Conservation (phyloP, 37 sponge, comb jelly and placozoan species). For the Mnemiopsis leidyi region DNA sequence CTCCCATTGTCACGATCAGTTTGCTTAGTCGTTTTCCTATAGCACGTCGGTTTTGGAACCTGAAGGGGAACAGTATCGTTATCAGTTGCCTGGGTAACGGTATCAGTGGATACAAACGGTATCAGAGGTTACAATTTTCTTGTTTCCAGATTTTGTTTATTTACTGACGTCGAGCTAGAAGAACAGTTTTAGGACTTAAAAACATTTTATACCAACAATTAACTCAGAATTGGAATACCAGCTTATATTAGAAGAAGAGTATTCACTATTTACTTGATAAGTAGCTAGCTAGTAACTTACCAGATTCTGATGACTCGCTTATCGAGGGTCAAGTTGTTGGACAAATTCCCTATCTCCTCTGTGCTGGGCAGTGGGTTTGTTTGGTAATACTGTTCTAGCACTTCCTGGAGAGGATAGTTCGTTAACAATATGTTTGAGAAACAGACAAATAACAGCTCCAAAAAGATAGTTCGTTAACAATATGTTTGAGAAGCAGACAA, state of each 20-base stretch:
- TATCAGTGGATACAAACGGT: too few species aligned
- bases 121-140: too few species aligned
- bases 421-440: not conserved
- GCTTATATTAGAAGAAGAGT: too few species aligned
- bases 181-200: too few species aligned
- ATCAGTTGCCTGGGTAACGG: too few species aligned
- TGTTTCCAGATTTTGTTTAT: too few species aligned
- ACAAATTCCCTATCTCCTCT: constrained; percentile 38
- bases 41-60: constrained; percentile 30
- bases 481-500: not conserved
- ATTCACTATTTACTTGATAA: too few species aligned
- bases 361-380: constrained; percentile 50
- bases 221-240: too few species aligned
- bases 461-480: not conserved
- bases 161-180: too few species aligned
- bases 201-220: too few species aligned
- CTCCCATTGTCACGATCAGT: constrained; percentile 20
- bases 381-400: constrained; percentile 44
- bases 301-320: constrained; percentile 39
- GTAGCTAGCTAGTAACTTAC: too few species aligned
- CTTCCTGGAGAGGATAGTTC: not conserved
- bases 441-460: too few species aligned
- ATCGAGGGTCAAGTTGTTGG: constrained; percentile 42
- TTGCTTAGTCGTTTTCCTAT: constrained; percentile 16
- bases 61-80: not conserved